Percentiles rank a stretch among this genome's conserved stretches.
Conservation (phyloP, 2,797 vertebrate genomes). For the Clarias pachynema region DNA sequence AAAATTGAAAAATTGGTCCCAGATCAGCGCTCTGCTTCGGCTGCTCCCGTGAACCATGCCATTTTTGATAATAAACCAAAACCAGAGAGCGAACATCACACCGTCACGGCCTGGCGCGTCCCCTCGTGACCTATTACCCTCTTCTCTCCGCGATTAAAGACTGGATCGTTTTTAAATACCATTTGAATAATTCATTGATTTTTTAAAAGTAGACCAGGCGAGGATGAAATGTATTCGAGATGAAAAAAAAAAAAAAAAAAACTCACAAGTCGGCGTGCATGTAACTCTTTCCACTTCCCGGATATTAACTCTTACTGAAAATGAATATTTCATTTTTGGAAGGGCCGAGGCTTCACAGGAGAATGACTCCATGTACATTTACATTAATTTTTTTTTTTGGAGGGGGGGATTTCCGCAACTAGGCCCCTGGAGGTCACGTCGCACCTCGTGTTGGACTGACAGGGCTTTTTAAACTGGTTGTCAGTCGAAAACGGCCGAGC, state of each 20-base stretch:
- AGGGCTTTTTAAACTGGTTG: constrained; percentile 71
- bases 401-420: constrained; percentile 56
- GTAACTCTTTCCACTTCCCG: constrained; percentile 56
- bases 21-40: background rate
- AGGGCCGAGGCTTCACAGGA: constrained; percentile 55
- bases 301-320: constrained; percentile 61
- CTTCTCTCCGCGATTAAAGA: constrained; percentile 48
- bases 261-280: constrained; percentile 43
- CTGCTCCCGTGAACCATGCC: background rate
- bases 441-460: constrained; percentile 68
- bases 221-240: constrained; percentile 59
- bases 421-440: constrained; percentile 63
- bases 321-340: constrained; percentile 65
- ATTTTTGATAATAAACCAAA: constrained; percentile 40
- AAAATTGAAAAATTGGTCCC: constrained; percentile 6
- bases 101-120: constrained; percentile 31
- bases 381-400: constrained; percentile 61
- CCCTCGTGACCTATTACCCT: constrained; percentile 51
- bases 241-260: constrained; percentile 43
- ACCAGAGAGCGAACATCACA: constrained; percentile 18
- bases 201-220: constrained; percentile 49
- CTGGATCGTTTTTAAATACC: constrained; percentile 59
- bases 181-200: constrained; percentile 62
- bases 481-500: constrained; percentile 70
- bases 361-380: constrained; percentile 64